A percentile compares a stretch with the other conserved stretches of the same genome.
Evolutionary conservation across 2,113 vertebrate species (phyloP).

Genomic region (Oryzias celebensis): DNA sequence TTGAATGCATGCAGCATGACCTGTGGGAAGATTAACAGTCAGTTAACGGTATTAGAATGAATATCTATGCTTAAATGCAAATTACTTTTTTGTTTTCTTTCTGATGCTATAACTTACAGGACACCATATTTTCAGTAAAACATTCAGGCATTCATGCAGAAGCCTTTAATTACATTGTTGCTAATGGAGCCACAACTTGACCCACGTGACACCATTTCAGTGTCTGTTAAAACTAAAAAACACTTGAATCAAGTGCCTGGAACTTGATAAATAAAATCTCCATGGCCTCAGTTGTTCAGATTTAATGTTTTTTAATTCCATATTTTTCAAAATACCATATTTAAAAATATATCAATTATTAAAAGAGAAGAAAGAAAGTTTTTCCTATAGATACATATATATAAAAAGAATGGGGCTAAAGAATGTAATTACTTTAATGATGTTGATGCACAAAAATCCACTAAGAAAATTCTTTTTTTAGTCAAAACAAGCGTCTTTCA

Average conservation of each 20-base stretch:
- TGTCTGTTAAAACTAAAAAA: too few relatives aligned
- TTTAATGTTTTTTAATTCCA: background rate
- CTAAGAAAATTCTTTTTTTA: too few relatives aligned
- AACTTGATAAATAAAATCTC: background rate
- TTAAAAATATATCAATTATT: background rate
- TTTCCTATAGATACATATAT: background rate
- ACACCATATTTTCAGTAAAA: too few relatives aligned
- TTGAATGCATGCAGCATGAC: constrained; percentile 20
- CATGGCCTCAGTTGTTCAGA: background rate
- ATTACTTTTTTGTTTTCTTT: too few relatives aligned
- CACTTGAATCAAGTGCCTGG: background rate
- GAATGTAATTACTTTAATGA: too few relatives aligned
- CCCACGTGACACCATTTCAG: too few relatives aligned
- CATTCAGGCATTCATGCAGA: too few relatives aligned
- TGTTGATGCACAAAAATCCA: too few relatives aligned
- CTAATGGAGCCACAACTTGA: too few relatives aligned
- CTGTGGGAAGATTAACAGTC: background rate
- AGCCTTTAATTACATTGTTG: too few relatives aligned
- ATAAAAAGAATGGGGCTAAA: background rate
- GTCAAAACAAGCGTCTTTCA: too few relatives aligned
- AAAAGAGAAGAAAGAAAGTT: background rate
- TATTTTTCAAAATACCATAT: background rate
- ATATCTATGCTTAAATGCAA: background rate
- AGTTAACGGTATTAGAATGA: background rate
- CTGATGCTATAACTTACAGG: too few relatives aligned